Conservation (phyloP, 2,797 vertebrate species). For the Spinus pinus region DNA sequence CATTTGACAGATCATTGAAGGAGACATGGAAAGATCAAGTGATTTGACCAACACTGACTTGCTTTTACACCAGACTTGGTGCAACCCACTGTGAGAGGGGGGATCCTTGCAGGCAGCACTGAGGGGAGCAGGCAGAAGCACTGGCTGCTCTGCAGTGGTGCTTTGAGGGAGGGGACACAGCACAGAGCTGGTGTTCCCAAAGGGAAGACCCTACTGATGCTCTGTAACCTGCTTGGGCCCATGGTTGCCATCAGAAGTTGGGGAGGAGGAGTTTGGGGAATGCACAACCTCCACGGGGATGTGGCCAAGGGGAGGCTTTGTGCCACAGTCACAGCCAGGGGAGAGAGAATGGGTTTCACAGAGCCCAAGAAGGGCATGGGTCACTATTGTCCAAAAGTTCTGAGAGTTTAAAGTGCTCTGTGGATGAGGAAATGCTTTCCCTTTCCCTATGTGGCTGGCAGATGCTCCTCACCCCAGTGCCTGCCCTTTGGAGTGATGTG, state of each 20-base stretch:
- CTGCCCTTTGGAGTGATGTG: no score
- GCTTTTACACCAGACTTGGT: not conserved
- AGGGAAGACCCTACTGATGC: not conserved
- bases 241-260: not conserved
- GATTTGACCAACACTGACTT: not conserved
- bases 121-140: not conserved
- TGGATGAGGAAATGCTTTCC: not conserved
- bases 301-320: not conserved
- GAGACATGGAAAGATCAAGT: not conserved
- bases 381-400: not conserved
- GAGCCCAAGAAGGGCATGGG: not conserved
- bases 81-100: fast-evolving
- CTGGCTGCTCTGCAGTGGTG: not conserved
- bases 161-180: not conserved
- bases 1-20: not conserved
- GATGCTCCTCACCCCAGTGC: not conserved
- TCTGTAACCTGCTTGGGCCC: not conserved
- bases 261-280: not conserved
- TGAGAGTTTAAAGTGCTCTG: not conserved
- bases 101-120: not conserved
- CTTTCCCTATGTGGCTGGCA: not conserved
- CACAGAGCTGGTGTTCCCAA: fast-evolving
- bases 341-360: not conserved
- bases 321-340: not conserved
- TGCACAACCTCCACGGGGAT: fast-evolving